These are phyloP conservation scores for Orthosia gothica DNA, from an alignment of 2,888 invertebrate species.

Conservation along the genomic window DNA sequence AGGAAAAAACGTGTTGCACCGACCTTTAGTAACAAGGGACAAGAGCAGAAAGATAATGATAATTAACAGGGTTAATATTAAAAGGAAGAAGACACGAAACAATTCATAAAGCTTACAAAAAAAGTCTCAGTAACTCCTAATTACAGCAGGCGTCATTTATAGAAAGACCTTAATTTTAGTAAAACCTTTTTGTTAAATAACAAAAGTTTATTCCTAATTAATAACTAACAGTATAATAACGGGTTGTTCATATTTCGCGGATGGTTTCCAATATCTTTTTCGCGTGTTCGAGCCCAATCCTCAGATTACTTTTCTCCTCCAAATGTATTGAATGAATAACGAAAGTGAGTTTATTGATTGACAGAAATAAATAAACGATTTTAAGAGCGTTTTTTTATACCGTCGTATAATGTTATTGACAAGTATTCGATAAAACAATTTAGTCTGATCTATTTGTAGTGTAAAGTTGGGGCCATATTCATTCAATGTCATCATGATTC, in stretches of 20 bases:
- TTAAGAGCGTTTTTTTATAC: constrained; percentile 16
- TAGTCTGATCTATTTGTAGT: constrained; percentile 6
- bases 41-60: background rate
- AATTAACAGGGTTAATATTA: too few species aligned
- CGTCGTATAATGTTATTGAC: constrained; percentile 30
- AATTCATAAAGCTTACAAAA: background rate
- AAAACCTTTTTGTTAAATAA: constrained; percentile 47
- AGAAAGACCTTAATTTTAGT: constrained; percentile 14
- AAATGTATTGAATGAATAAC: constrained; percentile 81
- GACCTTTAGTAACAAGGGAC: background rate
- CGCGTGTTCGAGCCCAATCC: constrained; percentile 84
- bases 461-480: background rate
- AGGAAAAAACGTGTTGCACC: too few species aligned
- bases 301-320: constrained; percentile 82
- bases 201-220: constrained; percentile 75
- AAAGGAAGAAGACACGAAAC: background rate
- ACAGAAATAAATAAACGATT: constrained; percentile 23
- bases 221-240: constrained; percentile 78
- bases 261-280: constrained; percentile 84
- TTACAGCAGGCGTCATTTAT: constrained; percentile 1
- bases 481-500: too few species aligned
- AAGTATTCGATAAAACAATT: constrained; percentile 40
- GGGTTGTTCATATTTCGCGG: constrained; percentile 79
- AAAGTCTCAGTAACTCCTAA: constrained; percentile 19
- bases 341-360: constrained; percentile 82